A percentile compares a stretch with the other conserved stretches of the same genome.
Conservation (phyloP, 2,113 vertebrate genomes). For the Perognathus longimembris region DNA sequence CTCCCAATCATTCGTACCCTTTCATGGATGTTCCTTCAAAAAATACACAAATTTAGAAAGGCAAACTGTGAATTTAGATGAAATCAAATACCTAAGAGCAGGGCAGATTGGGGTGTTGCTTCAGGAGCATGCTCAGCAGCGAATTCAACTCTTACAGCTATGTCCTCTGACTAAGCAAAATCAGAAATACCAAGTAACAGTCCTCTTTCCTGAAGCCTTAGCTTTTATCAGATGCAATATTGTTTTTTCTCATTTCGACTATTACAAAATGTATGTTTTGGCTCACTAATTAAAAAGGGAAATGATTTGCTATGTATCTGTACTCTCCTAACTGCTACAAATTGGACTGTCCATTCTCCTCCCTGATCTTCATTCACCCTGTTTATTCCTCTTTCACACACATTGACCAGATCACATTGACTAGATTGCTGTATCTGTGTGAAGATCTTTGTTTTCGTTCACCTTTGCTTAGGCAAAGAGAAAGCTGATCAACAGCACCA, state of each 20-base stretch:
- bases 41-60: neutral
- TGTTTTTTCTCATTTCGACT: slow-evolving; percentile 42
- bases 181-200: slow-evolving; percentile 30
- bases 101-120: neutral
- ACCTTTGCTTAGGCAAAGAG: neutral
- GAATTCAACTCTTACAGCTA: neutral
- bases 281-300: neutral
- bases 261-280: neutral
- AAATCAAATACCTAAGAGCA: neutral
- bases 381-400: neutral
- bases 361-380: neutral
- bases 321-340: neutral
- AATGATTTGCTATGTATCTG: neutral
- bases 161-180: neutral
- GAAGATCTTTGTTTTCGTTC: slow-evolving; percentile 9
- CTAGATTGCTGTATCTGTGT: neutral
- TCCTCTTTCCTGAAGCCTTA: neutral
- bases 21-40: neutral
- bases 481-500: neutral
- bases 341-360: neutral
- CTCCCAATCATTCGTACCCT: neutral
- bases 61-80: neutral
- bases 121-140: neutral
- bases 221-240: neutral
- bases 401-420: slow-evolving; percentile 24